phyloP scores from a whole-genome alignment of 2,113 vertebrate species.

The Indicator indicator region DNA sequence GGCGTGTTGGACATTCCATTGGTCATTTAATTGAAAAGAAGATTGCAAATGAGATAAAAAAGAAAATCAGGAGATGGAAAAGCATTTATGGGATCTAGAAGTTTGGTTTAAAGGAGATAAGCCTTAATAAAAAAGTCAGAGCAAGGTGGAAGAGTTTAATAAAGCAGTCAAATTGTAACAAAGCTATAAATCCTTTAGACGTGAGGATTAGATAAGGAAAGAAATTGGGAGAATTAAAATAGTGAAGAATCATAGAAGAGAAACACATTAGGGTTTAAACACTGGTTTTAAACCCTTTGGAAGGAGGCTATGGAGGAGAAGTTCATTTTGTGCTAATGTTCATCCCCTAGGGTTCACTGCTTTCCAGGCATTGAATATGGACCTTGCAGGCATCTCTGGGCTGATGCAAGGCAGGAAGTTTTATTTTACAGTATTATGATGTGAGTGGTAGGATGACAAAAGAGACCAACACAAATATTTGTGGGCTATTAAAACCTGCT shows the following conservation, averaged over 20 bases:
- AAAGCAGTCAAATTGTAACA: neutral
- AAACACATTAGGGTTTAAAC: neutral
- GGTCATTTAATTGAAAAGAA: neutral
- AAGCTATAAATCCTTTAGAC: slow-evolving; percentile 35
- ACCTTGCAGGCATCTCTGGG: neutral
- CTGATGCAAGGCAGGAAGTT: neutral
- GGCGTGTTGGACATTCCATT: neutral
- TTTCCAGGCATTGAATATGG: neutral
- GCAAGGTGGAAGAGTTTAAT: slow-evolving; percentile 1
- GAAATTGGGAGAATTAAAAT: neutral
- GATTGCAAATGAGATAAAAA: neutral
- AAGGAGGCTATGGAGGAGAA: neutral
- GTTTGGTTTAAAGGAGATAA: slow-evolving; percentile 26
- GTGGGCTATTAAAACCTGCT: neutral
- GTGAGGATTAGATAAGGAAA: slow-evolving; percentile 3
- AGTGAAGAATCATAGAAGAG: neutral
- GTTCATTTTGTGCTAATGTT: neutral
- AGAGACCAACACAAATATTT: neutral
- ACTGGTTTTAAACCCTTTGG: neutral
- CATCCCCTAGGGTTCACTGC: neutral
- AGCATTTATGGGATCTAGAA: neutral
- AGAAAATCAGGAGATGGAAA: neutral
- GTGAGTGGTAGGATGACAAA: neutral
- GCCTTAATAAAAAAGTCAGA: neutral
- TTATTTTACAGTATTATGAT: neutral